Percentiles rank a stretch among this genome's conserved stretches.
These are phyloP conservation scores for Herpailurus yagouaroundi DNA, from an alignment of 2,113 vertebrate genomes.

Conservation along the genomic window DNA sequence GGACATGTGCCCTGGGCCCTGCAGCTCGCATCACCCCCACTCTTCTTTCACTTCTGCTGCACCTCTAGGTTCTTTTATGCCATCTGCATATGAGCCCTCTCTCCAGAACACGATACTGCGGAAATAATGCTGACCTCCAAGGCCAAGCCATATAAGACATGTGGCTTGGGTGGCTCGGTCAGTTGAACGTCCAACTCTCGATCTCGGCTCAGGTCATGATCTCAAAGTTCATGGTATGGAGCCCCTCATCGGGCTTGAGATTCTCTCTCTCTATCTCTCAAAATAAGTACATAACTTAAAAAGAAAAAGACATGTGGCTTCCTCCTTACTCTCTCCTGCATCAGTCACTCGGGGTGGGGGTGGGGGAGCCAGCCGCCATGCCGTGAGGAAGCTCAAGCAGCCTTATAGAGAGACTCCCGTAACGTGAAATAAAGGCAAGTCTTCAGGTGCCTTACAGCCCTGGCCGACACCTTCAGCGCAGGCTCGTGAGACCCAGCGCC, in stretches of 20 bases:
- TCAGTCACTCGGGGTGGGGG: background rate
- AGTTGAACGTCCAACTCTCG: too few relatives aligned
- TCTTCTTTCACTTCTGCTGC: background rate
- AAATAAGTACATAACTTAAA: too few relatives aligned
- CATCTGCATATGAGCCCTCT: background rate
- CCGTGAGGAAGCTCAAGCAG: background rate
- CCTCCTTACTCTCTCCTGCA: background rate
- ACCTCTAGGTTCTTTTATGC: background rate
- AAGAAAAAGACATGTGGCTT: background rate
- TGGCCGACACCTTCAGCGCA: background rate
- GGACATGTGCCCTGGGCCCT: background rate
- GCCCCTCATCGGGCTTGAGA: too few relatives aligned
- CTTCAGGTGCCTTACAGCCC: background rate
- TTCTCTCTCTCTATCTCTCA: too few relatives aligned
- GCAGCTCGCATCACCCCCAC: fast-evolving
- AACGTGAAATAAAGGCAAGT: fast-evolving
- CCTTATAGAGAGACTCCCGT: fast-evolving
- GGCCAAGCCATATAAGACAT: background rate
- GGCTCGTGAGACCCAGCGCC: background rate
- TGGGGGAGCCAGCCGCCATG: fast-evolving
- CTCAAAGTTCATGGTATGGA: too few relatives aligned
- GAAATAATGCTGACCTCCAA: background rate
- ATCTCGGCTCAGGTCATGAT: too few relatives aligned
- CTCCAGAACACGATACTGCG: background rate
- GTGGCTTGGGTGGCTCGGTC: background rate